Evolutionary conservation across 2,797 vertebrate genomes (phyloP).

Genomic region (Scleropages formosus): DNA sequence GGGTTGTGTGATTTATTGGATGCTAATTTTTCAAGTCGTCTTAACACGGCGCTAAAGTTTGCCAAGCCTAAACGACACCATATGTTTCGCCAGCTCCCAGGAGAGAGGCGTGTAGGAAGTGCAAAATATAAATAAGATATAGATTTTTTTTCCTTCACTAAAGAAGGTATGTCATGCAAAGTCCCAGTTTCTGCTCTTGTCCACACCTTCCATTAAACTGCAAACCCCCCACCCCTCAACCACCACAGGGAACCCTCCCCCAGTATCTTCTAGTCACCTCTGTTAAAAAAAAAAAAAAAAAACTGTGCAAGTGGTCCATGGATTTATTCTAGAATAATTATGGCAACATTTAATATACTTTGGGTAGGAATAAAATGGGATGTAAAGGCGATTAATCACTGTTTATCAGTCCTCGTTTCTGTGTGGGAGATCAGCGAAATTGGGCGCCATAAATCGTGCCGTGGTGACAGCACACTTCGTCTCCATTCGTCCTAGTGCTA

Average conservation of each 20-base stretch:
- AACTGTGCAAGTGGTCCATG: conserved; percentile 43
- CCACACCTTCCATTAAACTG: conserved; percentile 4
- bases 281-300: conserved; percentile 43
- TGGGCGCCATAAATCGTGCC: conserved; percentile 76
- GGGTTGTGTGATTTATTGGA: conserved; percentile 53
- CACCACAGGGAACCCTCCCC: neutral
- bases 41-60: conserved; percentile 58
- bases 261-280: conserved; percentile 19
- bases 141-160: conserved; percentile 33
- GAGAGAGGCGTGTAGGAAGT: conserved; percentile 38
- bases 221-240: neutral
- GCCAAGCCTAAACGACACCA: conserved; percentile 59
- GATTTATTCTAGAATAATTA: conserved; percentile 66
- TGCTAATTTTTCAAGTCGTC: conserved; percentile 56
- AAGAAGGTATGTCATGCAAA: conserved; percentile 25
- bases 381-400: conserved; percentile 81
- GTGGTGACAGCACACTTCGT: conserved; percentile 74
- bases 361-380: conserved; percentile 69
- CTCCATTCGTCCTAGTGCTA: conserved; percentile 79
- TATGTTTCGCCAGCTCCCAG: conserved; percentile 51
- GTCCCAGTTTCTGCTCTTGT: neutral
- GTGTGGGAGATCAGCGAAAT: conserved; percentile 78
- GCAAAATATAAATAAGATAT: conserved; percentile 47
- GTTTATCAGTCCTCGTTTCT: conserved; percentile 81
- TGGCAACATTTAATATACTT: conserved; percentile 73